Percentiles rank a stretch among this genome's conserved stretches.
These are phyloP conservation scores for Emydocephalus ijimae DNA, from an alignment of 2,113 vertebrate genomes.

Conservation along the genomic window DNA sequence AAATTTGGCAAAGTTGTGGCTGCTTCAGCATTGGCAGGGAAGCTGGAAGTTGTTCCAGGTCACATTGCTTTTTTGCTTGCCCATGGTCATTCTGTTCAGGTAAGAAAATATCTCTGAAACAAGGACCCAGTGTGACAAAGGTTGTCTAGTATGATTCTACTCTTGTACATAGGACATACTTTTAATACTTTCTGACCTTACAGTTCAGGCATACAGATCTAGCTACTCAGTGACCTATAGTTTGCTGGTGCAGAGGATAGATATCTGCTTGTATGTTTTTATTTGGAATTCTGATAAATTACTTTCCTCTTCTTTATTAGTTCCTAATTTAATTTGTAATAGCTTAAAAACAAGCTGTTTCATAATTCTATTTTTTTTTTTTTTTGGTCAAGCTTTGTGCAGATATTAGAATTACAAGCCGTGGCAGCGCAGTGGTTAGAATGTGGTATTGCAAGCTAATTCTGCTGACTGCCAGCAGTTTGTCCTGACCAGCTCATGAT, in stretches of 20 bases:
- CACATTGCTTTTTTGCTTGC: not conserved
- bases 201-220: not conserved
- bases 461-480: not conserved
- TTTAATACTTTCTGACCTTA: not conserved
- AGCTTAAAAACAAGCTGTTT: not conserved
- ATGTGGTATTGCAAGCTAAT: not conserved
- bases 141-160: not conserved
- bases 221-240: not conserved
- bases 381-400: not conserved
- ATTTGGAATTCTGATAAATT: not conserved
- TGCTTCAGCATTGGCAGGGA: not conserved
- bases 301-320: not conserved
- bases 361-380: not conserved
- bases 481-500: too few species aligned
- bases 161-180: not conserved
- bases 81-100: not conserved
- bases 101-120: not conserved
- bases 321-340: not conserved
- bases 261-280: not conserved
- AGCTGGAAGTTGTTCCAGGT: not conserved
- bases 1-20: not conserved
- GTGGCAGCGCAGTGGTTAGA: not conserved
- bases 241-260: not conserved
- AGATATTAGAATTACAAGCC: not conserved
- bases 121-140: not conserved